Evolutionary conservation across 2,888 invertebrate genomes (phyloP).

Genomic region (Aquatica leii): DNA sequence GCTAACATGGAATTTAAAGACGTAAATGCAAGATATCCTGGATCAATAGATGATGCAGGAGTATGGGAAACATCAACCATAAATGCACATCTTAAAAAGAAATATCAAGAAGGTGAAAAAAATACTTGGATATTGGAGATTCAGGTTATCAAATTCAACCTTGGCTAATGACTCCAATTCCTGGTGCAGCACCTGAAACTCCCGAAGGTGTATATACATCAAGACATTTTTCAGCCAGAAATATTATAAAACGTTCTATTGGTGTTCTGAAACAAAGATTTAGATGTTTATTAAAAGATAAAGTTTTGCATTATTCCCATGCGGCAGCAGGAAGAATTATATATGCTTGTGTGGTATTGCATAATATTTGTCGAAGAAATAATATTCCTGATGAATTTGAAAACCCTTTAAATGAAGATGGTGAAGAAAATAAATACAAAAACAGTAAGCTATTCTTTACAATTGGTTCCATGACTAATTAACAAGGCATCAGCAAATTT

Average conservation of each 20-base stretch:
- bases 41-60: slow-evolving; percentile 22
- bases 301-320: slow-evolving; percentile 44
- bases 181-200: slow-evolving; percentile 28
- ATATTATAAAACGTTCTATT: slow-evolving; percentile 41
- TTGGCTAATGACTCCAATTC: no score
- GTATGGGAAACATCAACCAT: slow-evolving; percentile 18
- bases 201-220: slow-evolving; percentile 37
- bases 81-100: not conserved
- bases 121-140: slow-evolving; percentile 40
- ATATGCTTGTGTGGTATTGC: slow-evolving; percentile 44
- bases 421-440: no score
- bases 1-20: slow-evolving; percentile 13
- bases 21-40: slow-evolving; percentile 25
- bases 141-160: slow-evolving; percentile 37
- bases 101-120: slow-evolving; percentile 11
- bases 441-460: no score
- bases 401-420: no score
- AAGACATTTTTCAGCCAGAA: slow-evolving; percentile 38
- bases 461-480: no score
- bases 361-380: slow-evolving; percentile 37
- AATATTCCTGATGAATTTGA: slow-evolving; percentile 1
- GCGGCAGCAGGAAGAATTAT: slow-evolving; percentile 44
- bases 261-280: slow-evolving; percentile 43
- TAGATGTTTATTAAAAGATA: slow-evolving; percentile 43
- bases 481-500: no score